These are phyloP conservation scores for Ifrita kowaldi DNA, from an alignment of 2,113 vertebrate species.

Conservation along the genomic window DNA sequence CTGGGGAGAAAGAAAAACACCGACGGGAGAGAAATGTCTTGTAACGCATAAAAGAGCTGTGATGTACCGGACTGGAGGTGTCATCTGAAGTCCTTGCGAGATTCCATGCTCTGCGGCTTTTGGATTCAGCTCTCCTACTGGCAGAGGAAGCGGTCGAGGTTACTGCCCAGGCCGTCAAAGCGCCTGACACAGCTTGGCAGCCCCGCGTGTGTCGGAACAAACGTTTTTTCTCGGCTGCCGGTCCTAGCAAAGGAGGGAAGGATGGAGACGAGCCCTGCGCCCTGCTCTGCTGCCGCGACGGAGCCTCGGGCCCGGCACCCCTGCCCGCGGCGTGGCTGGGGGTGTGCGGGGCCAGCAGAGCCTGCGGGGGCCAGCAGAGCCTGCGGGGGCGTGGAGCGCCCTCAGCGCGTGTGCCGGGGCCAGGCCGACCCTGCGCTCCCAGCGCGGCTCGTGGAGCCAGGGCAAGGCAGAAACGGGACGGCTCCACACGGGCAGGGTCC, in stretches of 20 bases:
- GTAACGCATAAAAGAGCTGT: rapidly evolving
- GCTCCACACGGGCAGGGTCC: neutral
- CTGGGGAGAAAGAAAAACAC: neutral
- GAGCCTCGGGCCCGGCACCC: neutral
- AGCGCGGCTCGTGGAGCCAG: neutral
- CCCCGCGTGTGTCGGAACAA: neutral
- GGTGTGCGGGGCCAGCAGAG: neutral
- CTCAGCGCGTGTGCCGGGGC: rapidly evolving
- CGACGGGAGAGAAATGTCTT: neutral
- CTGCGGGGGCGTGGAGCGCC: rapidly evolving
- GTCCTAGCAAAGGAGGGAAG: neutral
- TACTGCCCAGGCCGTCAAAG: neutral
- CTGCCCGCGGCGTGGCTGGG: neutral
- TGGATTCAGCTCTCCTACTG: neutral
- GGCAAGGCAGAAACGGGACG: neutral
- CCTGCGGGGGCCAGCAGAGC: too few species aligned
- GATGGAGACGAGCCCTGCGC: neutral
- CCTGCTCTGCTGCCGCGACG: neutral
- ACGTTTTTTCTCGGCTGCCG: neutral
- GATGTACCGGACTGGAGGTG: neutral
- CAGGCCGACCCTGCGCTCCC: rapidly evolving
- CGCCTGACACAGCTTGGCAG: neutral
- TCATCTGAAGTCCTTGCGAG: neutral
- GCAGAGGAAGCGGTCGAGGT: neutral
- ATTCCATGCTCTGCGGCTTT: neutral